These are phyloP conservation scores for Drymodes brunneopygia DNA, from an alignment of 2,113 vertebrate genomes.

Conservation along the genomic window DNA sequence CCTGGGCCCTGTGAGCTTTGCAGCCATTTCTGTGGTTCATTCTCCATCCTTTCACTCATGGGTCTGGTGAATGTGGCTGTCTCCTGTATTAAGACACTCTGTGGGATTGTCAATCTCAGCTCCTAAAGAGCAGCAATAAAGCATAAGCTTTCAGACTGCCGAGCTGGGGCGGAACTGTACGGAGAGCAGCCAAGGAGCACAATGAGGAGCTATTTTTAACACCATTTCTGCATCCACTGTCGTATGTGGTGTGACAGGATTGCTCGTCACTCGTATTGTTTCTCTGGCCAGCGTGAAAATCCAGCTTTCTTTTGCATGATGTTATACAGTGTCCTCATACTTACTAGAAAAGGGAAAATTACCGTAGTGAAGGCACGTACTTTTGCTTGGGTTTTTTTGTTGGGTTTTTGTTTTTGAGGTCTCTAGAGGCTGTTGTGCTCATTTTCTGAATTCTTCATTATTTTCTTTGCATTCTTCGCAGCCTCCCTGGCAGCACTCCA, in stretches of 20 bases:
- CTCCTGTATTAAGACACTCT: neutral
- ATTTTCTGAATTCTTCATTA: neutral
- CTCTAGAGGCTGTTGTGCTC: neutral
- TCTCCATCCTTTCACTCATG: neutral
- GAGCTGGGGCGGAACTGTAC: neutral
- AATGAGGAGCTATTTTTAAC: slow-evolving; percentile 5
- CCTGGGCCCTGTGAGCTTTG: accelerated
- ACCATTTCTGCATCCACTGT: neutral
- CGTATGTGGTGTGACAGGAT: neutral
- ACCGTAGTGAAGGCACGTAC: neutral
- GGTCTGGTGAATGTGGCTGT: neutral
- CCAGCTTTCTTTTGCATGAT: neutral
- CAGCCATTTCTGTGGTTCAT: neutral
- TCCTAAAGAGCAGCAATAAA: neutral
- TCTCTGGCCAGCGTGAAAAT: neutral
- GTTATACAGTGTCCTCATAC: neutral
- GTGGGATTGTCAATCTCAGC: neutral
- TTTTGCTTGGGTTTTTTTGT: neutral
- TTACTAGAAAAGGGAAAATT: neutral
- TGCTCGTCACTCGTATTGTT: neutral
- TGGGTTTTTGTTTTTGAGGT: neutral
- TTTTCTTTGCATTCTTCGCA: neutral
- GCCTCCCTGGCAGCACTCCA: neutral
- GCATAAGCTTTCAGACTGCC: neutral
- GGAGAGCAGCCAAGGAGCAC: neutral